Evolutionary conservation across 2,888 invertebrate genomes (phyloP).

Genomic region (Drosophila mettleri): DNA sequence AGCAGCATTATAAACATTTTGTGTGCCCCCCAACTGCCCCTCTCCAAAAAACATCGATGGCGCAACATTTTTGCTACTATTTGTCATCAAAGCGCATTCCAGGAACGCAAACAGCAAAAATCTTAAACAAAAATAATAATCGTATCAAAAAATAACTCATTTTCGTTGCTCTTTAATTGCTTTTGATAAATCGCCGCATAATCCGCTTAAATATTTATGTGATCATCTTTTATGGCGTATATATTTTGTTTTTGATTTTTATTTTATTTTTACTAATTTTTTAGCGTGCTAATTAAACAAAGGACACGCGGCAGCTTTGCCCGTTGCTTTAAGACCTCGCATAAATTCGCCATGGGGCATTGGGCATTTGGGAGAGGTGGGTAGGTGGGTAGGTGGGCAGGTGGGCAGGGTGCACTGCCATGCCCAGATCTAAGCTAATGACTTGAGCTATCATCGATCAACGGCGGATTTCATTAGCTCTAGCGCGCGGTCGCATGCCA

Average conservation of each 20-base stretch:
- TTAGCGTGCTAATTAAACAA: constrained; percentile 75
- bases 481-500: constrained; percentile 49
- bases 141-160: constrained; percentile 51
- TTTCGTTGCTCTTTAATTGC: constrained; percentile 72
- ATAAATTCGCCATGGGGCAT: constrained; percentile 63
- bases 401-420: constrained; percentile 52
- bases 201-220: constrained; percentile 74
- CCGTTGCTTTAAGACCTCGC: constrained; percentile 49
- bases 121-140: constrained; percentile 47
- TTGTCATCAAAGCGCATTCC: constrained; percentile 74
- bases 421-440: constrained; percentile 41
- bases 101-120: constrained; percentile 39
- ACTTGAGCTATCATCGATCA: constrained; percentile 43
- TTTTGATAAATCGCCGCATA: constrained; percentile 79
- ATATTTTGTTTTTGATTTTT: constrained; percentile 4
- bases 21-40: constrained; percentile 40
- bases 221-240: constrained; percentile 41
- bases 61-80: constrained; percentile 76
- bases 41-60: constrained; percentile 36
- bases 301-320: constrained; percentile 60
- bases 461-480: constrained; percentile 39
- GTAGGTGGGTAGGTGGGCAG: not conserved
- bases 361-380: not conserved
- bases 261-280: constrained; percentile 60
- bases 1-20: constrained; percentile 77